These are phyloP conservation scores for Athalia circularis DNA, from an alignment of 2,888 invertebrate species.

Conservation along the genomic window DNA sequence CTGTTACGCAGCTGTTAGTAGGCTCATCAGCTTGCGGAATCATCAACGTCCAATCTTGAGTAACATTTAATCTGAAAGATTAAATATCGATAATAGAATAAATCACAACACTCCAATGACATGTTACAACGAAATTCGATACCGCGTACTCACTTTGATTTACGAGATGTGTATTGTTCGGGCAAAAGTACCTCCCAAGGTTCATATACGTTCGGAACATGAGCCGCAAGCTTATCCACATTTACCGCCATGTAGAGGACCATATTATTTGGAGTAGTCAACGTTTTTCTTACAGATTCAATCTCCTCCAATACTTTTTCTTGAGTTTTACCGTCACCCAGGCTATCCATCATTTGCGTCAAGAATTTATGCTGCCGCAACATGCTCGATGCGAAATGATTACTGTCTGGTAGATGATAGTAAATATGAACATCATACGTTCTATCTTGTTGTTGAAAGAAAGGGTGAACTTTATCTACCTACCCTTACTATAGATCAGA, in stretches of 20 bases:
- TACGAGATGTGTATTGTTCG: constrained; percentile 62
- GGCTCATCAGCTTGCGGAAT: constrained; percentile 67
- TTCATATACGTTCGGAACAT: constrained; percentile 75
- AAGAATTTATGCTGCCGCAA: constrained; percentile 87
- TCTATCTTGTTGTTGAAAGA: constrained; percentile 23
- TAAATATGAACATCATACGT: constrained; percentile 44
- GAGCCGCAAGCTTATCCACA: constrained; percentile 77
- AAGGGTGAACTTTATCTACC: constrained; percentile 48
- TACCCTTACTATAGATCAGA: constrained; percentile 78
- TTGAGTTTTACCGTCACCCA: constrained; percentile 76
- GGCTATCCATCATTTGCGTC: constrained; percentile 79
- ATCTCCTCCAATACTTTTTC: constrained; percentile 74
- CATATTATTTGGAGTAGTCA: constrained; percentile 79
- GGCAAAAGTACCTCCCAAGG: constrained; percentile 77
- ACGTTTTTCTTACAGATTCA: constrained; percentile 77
- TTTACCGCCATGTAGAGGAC: constrained; percentile 85
- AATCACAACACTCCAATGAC: not conserved
- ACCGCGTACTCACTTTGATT: constrained; percentile 61
- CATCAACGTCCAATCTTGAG: constrained; percentile 74
- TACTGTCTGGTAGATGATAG: constrained; percentile 77
- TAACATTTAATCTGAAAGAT: constrained; percentile 71
- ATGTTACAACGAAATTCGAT: not conserved
- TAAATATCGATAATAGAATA: not conserved
- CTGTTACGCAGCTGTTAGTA: constrained; percentile 81
- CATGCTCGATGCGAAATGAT: constrained; percentile 82